Conservation (phyloP, 2,797 vertebrate species). For the Spinus pinus region DNA sequence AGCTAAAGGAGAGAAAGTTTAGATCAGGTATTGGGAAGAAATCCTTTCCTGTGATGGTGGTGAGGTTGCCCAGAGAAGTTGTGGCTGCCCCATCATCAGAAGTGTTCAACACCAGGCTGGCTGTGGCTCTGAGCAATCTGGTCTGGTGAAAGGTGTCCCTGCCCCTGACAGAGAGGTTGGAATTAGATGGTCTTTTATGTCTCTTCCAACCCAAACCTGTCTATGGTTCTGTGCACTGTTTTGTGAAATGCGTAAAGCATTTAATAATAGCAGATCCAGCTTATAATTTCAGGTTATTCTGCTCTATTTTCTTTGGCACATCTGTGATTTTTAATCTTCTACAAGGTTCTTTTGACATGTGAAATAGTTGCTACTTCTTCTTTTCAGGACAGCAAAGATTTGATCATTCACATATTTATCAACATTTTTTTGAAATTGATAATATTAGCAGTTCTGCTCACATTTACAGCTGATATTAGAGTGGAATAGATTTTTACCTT, state of each 20-base stretch:
- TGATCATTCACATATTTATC: neutral
- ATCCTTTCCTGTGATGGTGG: neutral
- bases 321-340: neutral
- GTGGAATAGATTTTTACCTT: neutral
- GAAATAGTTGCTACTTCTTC: neutral
- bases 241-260: neutral
- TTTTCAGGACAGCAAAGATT: neutral
- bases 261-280: neutral
- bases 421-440: neutral
- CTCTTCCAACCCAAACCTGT: neutral
- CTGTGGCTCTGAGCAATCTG: neutral
- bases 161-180: neutral
- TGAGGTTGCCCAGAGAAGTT: neutral
- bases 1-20: neutral
- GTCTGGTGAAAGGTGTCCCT: neutral
- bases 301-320: neutral
- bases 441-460: neutral
- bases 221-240: neutral
- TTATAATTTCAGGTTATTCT: neutral
- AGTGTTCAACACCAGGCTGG: neutral
- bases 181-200: neutral
- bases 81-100: neutral
- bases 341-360: neutral
- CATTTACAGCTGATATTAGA: neutral
- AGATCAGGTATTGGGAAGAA: neutral